These are phyloP conservation scores for Silurus glanis DNA, from an alignment of 2,113 vertebrate genomes.

Conservation along the genomic window DNA sequence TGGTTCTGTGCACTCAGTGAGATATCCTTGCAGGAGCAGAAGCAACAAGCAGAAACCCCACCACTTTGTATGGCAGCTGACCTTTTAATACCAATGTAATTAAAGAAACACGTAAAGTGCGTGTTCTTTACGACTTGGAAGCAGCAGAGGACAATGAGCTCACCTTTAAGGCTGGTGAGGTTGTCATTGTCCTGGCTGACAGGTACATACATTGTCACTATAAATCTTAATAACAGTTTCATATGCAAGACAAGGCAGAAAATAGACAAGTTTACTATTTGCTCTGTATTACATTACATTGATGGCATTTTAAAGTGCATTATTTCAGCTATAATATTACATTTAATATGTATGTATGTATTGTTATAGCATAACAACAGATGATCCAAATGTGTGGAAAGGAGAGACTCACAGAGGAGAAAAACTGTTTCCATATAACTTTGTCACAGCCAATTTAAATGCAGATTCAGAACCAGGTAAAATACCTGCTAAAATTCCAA, in stretches of 20 bases:
- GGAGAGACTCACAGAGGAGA: constrained; percentile 95
- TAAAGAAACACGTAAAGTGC: constrained; percentile 81
- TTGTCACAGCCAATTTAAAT: constrained; percentile 88
- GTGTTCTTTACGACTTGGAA: constrained; percentile 97
- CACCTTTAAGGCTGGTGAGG: constrained; percentile 93
- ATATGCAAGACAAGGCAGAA: neutral
- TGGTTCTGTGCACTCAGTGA: constrained; percentile 82
- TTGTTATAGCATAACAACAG: constrained; percentile 62
- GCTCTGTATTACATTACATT: no score
- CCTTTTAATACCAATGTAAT: constrained; percentile 65
- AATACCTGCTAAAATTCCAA: neutral
- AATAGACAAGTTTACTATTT: neutral
- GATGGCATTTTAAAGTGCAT: neutral
- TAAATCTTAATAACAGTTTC: neutral
- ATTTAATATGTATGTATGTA: neutral
- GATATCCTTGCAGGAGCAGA: constrained; percentile 94
- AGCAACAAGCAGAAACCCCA: constrained; percentile 83
- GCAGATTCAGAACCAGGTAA: constrained; percentile 86
- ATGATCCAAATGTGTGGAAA: constrained; percentile 97
- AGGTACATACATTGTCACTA: constrained; percentile 73
- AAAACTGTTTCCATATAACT: constrained; percentile 96
- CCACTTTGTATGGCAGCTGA: constrained; percentile 77
- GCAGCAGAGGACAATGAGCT: constrained; percentile 97
- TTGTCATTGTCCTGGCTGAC: constrained; percentile 93
- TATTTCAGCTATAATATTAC: neutral